phyloP scores from a whole-genome alignment of 1,140 invertebrate species.

The Luehdorfia chinensis region DNA sequence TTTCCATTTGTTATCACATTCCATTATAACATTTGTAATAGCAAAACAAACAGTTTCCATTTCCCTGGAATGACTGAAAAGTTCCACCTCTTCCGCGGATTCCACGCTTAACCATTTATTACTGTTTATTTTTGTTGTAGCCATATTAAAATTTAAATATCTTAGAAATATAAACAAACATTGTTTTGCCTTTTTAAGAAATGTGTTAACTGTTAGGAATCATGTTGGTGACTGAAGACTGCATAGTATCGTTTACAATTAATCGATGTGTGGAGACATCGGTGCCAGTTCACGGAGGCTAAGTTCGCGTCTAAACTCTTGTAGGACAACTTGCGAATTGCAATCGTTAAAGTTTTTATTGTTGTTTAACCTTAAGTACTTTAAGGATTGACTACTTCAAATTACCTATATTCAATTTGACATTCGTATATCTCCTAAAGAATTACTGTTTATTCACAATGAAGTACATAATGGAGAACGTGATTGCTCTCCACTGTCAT shows the following conservation, averaged over 20 bases:
- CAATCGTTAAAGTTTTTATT: conserved; percentile 54
- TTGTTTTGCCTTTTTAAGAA: conserved; percentile 1
- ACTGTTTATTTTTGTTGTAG: conserved; percentile 40
- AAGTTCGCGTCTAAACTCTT: conserved; percentile 39
- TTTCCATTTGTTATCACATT: conserved; percentile 67
- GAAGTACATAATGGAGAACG: too few species aligned
- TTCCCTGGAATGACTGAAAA: conserved; percentile 57
- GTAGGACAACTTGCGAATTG: conserved; percentile 54
- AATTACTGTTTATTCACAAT: too few species aligned
- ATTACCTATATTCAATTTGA: too few species aligned
- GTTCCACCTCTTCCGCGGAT: conserved; percentile 49
- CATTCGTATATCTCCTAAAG: too few species aligned
- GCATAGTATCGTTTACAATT: conserved; percentile 35
- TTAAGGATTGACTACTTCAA: too few species aligned
- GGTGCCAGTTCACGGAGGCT: conserved; percentile 36
- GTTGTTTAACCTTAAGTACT: conserved; percentile 46
- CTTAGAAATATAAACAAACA: conserved; percentile 34
- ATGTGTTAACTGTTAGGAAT: conserved; percentile 40
- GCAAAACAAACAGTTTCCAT: conserved; percentile 64
- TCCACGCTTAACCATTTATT: conserved; percentile 67
- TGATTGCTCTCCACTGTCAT: too few species aligned
- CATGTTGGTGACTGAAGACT: conserved; percentile 46
- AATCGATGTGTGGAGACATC: conserved; percentile 63
- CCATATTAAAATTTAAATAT: conserved; percentile 37
- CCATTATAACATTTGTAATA: conserved; percentile 60